A percentile compares a stretch with the other conserved stretches of the same genome.
phyloP scores from a whole-genome alignment of 2,888 invertebrate genomes.

The Odontomyia ornata region DNA sequence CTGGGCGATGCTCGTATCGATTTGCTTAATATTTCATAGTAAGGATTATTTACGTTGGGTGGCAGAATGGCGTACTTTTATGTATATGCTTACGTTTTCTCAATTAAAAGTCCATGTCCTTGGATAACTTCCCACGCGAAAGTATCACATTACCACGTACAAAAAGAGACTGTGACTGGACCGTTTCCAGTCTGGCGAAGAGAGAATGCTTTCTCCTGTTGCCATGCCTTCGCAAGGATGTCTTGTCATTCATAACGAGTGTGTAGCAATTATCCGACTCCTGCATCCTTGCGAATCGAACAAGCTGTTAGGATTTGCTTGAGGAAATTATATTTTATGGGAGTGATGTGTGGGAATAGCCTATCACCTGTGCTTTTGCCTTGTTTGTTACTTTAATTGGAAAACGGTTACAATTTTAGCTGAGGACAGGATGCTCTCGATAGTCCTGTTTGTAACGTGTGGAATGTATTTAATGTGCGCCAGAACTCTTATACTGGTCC shows the following conservation, averaged over 20 bases:
- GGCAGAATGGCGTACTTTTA: neutral
- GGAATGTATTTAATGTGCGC: slow-evolving; percentile 24
- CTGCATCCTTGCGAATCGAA: too few species aligned
- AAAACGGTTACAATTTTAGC: too few species aligned
- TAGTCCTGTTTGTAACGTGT: neutral
- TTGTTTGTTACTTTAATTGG: too few species aligned
- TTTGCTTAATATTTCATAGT: too few species aligned
- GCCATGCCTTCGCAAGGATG: neutral
- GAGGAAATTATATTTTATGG: too few species aligned
- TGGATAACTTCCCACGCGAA: slow-evolving; percentile 53
- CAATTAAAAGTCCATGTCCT: slow-evolving; percentile 52
- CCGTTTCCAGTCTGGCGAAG: neutral
- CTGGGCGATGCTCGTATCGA: too few species aligned
- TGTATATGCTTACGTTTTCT: slow-evolving; percentile 16
- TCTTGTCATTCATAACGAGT: neutral
- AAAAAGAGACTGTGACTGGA: neutral
- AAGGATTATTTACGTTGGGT: too few species aligned
- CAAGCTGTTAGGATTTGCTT: too few species aligned
- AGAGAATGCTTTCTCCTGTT: slow-evolving; percentile 16
- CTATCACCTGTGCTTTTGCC: too few species aligned
- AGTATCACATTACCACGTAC: neutral
- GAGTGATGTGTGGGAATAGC: too few species aligned
- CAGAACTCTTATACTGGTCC: slow-evolving; percentile 36
- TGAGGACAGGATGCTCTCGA: too few species aligned
- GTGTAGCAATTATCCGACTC: too few species aligned